Evolutionary conservation across 1,140 invertebrate genomes (phyloP).

Genomic region (Drosophila carrolli): DNA sequence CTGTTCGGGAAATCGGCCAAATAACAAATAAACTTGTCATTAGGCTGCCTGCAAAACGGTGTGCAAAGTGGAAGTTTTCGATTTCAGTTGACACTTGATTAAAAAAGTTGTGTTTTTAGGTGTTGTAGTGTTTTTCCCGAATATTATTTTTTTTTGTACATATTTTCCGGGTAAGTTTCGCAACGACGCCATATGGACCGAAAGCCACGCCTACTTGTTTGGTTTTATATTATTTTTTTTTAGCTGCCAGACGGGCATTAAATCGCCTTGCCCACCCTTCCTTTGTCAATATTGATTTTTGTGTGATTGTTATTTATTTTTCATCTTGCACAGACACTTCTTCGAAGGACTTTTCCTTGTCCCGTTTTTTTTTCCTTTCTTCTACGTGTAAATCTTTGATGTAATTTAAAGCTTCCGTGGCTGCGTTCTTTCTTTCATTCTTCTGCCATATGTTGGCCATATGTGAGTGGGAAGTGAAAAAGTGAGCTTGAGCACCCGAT

Average conservation of each 20-base stretch:
- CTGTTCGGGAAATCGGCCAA: constrained; percentile 48
- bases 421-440: constrained; percentile 10
- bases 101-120: constrained; percentile 61
- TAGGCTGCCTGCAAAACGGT: constrained; percentile 24
- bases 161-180: constrained; percentile 45
- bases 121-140: neutral
- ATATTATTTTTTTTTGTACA: constrained; percentile 7
- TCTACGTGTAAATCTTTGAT: constrained; percentile 47
- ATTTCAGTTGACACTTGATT: constrained; percentile 65
- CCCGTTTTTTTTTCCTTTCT: neutral
- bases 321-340: constrained; percentile 60
- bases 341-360: constrained; percentile 36
- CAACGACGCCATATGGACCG: constrained; percentile 37
- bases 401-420: constrained; percentile 56
- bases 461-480: constrained; percentile 17
- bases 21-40: constrained; percentile 45
- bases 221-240: constrained; percentile 16
- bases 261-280: constrained; percentile 5
- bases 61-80: constrained; percentile 41
- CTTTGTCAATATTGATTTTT: constrained; percentile 77
- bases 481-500: neutral
- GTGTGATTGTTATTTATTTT: constrained; percentile 80
- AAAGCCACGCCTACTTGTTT: constrained; percentile 36
- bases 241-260: constrained; percentile 5
- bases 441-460: constrained; percentile 51